Evolutionary conservation across 2,797 vertebrate genomes (phyloP).

Genomic region (Arctocebus calabarensis): DNA sequence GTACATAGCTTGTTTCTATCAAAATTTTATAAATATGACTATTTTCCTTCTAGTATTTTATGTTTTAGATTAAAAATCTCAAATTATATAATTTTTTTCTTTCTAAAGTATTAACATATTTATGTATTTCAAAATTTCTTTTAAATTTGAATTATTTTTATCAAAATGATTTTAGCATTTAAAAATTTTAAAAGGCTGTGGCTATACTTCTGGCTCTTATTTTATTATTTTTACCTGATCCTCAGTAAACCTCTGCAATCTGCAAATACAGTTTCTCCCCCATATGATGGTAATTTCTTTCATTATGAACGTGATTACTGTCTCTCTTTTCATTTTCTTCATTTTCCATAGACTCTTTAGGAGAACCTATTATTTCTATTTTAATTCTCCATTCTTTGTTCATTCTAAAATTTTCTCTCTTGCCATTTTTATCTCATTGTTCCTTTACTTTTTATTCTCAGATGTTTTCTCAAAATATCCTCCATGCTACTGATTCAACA

Average conservation of each 20-base stretch:
- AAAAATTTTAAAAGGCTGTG: background rate
- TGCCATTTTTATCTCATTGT: background rate
- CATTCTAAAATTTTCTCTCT: background rate
- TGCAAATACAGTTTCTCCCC: background rate
- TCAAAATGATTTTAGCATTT: background rate
- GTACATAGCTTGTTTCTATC: background rate
- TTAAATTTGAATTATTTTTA: background rate
- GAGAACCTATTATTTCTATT: background rate
- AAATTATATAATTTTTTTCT: background rate
- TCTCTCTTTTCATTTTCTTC: background rate
- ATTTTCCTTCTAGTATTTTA: background rate
- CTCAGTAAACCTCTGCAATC: background rate
- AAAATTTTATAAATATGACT: no score
- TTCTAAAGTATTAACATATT: background rate
- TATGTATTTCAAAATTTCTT: background rate
- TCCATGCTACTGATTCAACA: background rate
- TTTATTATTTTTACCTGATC: background rate
- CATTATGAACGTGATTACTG: background rate
- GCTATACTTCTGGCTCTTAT: background rate
- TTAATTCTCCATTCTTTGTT: background rate
- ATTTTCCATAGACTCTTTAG: background rate
- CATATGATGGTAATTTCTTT: background rate
- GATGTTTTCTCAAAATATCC: background rate
- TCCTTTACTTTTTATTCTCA: background rate
- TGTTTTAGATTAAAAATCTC: conserved; percentile 6